These are phyloP conservation scores for Malachius bipustulatus DNA, from an alignment of 2,888 invertebrate genomes.

Conservation along the genomic window DNA sequence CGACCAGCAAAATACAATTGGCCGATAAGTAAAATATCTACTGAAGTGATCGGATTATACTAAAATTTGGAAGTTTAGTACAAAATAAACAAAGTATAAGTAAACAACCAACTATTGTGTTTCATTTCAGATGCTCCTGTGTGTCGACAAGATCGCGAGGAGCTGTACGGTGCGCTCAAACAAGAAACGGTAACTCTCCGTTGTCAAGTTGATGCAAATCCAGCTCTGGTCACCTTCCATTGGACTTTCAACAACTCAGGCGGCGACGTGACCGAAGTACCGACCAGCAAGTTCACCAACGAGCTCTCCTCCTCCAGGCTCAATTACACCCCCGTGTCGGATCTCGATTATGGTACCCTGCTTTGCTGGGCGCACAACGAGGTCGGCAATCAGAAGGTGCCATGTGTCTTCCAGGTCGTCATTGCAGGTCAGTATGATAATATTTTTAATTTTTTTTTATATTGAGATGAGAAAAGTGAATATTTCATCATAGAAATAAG, in stretches of 20 bases:
- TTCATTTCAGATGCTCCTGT: conserved; percentile 55
- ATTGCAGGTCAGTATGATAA: conserved; percentile 74
- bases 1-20: too few relatives aligned
- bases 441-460: too few relatives aligned
- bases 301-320: conserved; percentile 58
- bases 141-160: conserved; percentile 64
- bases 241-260: conserved; percentile 92
- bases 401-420: conserved; percentile 77
- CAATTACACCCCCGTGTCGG: conserved; percentile 76
- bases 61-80: too few relatives aligned
- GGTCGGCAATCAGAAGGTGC: conserved; percentile 71
- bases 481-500: too few relatives aligned
- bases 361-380: conserved; percentile 78
- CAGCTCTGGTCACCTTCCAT: conserved; percentile 72
- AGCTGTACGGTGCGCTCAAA: conserved; percentile 75
- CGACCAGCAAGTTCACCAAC: conserved; percentile 53
- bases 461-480: too few relatives aligned
- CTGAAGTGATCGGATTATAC: too few relatives aligned
- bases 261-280: conserved; percentile 70
- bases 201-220: conserved; percentile 82
- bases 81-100: too few relatives aligned
- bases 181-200: conserved; percentile 77
- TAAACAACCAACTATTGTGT: too few relatives aligned
- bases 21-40: too few relatives aligned
- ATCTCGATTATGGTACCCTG: conserved; percentile 81